Evolutionary conservation across 2,888 invertebrate species (phyloP).

Genomic region (Nephrotoma guestfalica): DNA sequence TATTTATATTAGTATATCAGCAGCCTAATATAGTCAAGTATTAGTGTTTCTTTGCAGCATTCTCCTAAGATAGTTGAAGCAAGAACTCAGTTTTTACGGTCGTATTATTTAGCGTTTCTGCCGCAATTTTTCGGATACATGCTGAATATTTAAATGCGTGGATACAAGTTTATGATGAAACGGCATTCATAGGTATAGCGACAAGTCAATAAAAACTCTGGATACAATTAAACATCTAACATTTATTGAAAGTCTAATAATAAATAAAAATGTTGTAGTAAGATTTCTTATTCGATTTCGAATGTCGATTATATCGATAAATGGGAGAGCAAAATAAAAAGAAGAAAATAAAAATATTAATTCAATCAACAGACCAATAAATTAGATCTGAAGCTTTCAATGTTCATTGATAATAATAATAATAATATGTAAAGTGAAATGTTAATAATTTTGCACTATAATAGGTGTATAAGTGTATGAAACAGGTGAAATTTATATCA

Average conservation of each 20-base stretch:
- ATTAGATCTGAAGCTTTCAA: neutral
- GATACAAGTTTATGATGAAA: too few relatives aligned
- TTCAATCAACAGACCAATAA: neutral
- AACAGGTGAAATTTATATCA: neutral
- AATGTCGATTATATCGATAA: neutral
- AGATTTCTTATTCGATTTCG: neutral
- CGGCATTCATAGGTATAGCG: too few relatives aligned
- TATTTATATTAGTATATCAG: neutral
- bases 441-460: neutral
- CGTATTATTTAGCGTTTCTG: too few relatives aligned
- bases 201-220: too few relatives aligned
- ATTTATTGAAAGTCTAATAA: too few relatives aligned
- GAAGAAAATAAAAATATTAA: neutral
- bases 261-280: neutral
- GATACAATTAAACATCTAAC: too few relatives aligned
- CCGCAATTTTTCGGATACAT: too few relatives aligned
- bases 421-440: neutral
- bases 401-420: neutral
- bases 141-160: too few relatives aligned
- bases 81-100: too few relatives aligned
- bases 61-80: too few relatives aligned
- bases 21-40: too few relatives aligned
- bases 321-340: neutral
- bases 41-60: too few relatives aligned
- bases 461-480: neutral